Conservation (phyloP, 2,113 vertebrate species). For the Muntiacus reevesi region DNA sequence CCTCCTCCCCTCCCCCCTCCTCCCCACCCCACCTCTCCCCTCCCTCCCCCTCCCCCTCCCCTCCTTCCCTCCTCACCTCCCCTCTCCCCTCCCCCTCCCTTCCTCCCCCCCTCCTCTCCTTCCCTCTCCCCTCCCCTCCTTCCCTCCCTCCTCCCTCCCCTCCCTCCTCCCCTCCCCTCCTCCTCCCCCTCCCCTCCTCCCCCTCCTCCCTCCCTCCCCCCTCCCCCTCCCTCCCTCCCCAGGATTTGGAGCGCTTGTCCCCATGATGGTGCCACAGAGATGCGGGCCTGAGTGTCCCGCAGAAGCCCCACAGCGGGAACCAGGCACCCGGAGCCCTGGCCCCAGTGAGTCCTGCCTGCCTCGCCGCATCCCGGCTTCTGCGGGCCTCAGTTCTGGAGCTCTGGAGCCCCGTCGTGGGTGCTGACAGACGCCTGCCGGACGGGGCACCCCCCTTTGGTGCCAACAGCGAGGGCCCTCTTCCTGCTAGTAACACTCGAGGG, state of each 20-base stretch:
- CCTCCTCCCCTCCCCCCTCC: too few species aligned
- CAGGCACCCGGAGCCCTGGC: accelerated
- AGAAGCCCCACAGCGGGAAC: background rate
- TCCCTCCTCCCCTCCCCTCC: accelerated
- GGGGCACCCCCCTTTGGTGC: accelerated
- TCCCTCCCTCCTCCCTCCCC: too few species aligned
- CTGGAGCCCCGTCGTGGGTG: background rate
- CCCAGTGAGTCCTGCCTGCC: accelerated
- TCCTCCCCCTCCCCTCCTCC: accelerated
- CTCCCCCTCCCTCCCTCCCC: accelerated
- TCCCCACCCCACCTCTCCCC: too few species aligned
- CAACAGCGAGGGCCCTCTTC: background rate
- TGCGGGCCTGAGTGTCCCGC: accelerated
- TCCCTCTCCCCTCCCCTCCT: background rate
- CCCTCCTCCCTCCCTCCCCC: accelerated
- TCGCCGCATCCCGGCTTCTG: background rate
- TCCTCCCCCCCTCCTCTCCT: background rate
- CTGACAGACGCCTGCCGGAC: accelerated
- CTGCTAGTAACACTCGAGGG: background rate
- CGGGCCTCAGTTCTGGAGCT: background rate
- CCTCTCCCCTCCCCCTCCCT: accelerated
- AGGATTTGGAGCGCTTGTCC: background rate
- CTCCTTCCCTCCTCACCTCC: accelerated
- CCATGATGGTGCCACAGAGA: accelerated
- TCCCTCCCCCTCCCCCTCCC: too few species aligned